These are phyloP conservation scores for Drusus annulatus DNA, from an alignment of 1,140 invertebrate species.

Conservation along the genomic window DNA sequence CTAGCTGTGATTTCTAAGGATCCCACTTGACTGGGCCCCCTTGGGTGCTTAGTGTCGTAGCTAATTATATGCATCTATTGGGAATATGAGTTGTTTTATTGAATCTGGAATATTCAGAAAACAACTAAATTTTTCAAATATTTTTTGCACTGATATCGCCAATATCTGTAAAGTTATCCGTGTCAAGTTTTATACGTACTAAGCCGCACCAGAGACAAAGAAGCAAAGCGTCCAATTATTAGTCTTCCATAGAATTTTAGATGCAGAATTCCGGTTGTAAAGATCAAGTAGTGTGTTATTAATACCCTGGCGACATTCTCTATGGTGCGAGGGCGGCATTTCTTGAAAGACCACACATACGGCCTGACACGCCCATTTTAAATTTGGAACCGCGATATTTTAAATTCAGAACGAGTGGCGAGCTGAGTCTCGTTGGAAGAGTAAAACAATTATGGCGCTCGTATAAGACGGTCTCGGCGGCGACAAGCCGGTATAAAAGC, in stretches of 20 bases:
- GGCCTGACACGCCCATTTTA: constrained; percentile 41
- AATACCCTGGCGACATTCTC: constrained; percentile 34
- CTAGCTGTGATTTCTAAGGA: too few species aligned
- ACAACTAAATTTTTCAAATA: too few species aligned
- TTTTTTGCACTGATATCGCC: too few species aligned
- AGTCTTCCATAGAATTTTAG: background rate
- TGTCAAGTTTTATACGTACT: too few species aligned
- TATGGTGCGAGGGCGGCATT: constrained; percentile 36
- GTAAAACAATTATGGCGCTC: constrained; percentile 35
- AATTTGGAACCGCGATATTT: constrained; percentile 49
- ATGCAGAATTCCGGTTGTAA: constrained; percentile 1
- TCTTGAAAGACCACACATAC: constrained; percentile 40
- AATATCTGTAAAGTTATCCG: too few species aligned
- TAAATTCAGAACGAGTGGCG: constrained; percentile 42
- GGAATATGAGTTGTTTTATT: too few species aligned
- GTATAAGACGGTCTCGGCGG: background rate
- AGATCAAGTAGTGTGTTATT: constrained; percentile 31
- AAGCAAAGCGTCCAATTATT: too few species aligned
- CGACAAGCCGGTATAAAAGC: background rate
- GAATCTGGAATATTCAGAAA: too few species aligned
- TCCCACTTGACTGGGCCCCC: too few species aligned
- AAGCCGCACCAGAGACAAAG: too few species aligned
- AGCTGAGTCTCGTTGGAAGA: constrained; percentile 12
- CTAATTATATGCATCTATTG: too few species aligned
- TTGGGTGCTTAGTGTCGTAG: too few species aligned